Conservation (phyloP, 2,888 invertebrate species). For the Cosmorhoe ocellata region DNA sequence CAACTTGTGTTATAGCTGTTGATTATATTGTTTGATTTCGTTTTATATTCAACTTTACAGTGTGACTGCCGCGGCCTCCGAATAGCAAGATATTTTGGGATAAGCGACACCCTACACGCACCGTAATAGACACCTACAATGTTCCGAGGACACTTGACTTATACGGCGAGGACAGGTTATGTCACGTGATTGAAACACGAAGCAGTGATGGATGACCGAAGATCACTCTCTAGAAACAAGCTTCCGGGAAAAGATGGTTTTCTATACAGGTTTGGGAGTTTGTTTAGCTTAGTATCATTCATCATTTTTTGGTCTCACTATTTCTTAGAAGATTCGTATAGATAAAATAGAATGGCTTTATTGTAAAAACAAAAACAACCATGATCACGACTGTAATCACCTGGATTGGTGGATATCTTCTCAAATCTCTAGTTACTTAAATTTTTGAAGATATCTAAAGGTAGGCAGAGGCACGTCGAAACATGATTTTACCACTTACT, state of each 20-base stretch:
- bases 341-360: no score
- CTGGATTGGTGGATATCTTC: no score
- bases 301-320: no score
- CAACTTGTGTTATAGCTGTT: no score
- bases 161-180: conserved; percentile 66
- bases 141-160: conserved; percentile 57
- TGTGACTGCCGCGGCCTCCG: conserved; percentile 53
- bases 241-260: conserved; percentile 22
- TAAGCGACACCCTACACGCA: conserved; percentile 60
- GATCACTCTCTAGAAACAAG: conserved; percentile 40
- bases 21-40: no score
- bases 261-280: conserved; percentile 5
- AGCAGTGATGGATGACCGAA: conserved; percentile 40
- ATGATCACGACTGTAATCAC: no score
- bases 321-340: no score
- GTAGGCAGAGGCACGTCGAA: no score
- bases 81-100: conserved; percentile 71
- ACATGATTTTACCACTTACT: no score
- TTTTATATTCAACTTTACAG: conserved; percentile 37
- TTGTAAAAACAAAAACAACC: no score
- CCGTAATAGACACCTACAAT: conserved; percentile 63
- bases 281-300: background rate
- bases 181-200: conserved; percentile 51
- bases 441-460: no score
- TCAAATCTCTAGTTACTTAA: no score